These are phyloP conservation scores for Tribolium freemani DNA, from an alignment of 2,888 invertebrate species.

Conservation along the genomic window DNA sequence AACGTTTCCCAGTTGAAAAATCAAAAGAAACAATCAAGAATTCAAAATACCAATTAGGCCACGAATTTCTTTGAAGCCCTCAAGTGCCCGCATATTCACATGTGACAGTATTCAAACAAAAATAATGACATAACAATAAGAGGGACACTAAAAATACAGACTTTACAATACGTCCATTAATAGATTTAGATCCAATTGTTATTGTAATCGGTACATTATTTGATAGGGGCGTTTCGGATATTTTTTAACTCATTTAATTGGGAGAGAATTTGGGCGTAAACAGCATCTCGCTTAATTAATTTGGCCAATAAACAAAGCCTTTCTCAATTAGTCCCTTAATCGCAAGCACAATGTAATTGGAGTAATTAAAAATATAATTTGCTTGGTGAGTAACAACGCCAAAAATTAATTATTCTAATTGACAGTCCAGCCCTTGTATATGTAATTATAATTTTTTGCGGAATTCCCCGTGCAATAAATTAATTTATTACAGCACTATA, in stretches of 20 bases:
- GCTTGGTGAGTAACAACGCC: slow-evolving; percentile 1
- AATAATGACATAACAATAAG: slow-evolving; percentile 26
- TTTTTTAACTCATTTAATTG: slow-evolving; percentile 1
- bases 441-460: neutral
- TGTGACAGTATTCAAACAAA: slow-evolving; percentile 29
- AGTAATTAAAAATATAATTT: slow-evolving; percentile 12
- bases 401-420: slow-evolving; percentile 16
- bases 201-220: neutral
- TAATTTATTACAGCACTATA: too few species aligned
- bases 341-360: neutral
- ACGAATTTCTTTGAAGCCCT: slow-evolving; percentile 17
- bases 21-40: neutral
- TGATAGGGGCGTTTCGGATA: neutral
- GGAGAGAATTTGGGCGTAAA: neutral
- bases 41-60: neutral
- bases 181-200: slow-evolving; percentile 20
- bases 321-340: neutral
- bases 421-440: slow-evolving; percentile 5
- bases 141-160: slow-evolving; percentile 21
- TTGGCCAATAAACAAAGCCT: neutral
- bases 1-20: neutral
- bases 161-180: slow-evolving; percentile 25
- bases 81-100: slow-evolving; percentile 26
- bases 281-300: neutral
- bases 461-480: neutral